phyloP scores from a whole-genome alignment of 2,113 vertebrate species.

The Bubalus kerabau region DNA sequence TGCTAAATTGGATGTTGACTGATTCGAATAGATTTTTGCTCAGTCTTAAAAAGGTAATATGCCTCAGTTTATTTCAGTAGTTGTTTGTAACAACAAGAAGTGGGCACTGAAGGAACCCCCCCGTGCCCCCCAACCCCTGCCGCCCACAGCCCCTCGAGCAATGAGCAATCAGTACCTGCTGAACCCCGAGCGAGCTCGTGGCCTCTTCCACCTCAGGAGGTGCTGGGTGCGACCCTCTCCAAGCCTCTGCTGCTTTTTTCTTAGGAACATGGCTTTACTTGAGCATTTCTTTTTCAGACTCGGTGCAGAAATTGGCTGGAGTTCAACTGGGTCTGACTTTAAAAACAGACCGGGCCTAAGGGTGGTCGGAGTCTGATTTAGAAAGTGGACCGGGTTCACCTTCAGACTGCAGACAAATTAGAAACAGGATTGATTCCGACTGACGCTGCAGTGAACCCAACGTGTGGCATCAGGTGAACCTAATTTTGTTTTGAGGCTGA shows the following conservation, averaged over 20 bases:
- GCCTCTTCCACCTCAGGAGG: neutral
- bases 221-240: too few species aligned
- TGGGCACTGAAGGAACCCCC: too few species aligned
- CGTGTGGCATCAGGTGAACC: neutral
- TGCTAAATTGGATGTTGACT: neutral
- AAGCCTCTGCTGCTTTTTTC: neutral
- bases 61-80: neutral
- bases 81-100: neutral
- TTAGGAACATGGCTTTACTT: neutral
- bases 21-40: neutral
- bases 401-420: neutral
- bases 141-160: fast-evolving
- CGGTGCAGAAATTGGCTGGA: neutral
- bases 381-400: too few species aligned
- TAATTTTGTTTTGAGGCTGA: neutral
- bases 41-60: neutral
- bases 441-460: neutral
- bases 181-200: neutral
- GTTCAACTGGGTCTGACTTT: neutral
- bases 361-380: neutral
- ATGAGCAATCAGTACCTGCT: neutral
- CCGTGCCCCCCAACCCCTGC: fast-evolving
- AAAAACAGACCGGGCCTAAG: neutral
- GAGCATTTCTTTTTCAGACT: neutral
- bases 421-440: neutral